These are phyloP conservation scores for Phrynocephalus vlangalii DNA, from an alignment of 2,797 vertebrate genomes.

Conservation along the genomic window DNA sequence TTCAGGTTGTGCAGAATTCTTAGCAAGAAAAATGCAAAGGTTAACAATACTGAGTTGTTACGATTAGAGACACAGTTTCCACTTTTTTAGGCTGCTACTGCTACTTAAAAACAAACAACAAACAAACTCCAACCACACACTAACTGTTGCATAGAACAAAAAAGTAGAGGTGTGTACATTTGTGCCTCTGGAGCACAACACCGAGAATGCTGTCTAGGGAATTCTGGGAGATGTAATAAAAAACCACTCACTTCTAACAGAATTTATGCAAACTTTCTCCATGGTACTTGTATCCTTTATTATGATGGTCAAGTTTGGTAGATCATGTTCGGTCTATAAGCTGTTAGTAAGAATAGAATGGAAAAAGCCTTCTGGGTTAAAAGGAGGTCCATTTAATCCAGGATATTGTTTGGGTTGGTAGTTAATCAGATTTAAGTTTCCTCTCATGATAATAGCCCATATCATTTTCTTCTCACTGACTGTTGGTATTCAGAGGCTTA, in stretches of 20 bases:
- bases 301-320: neutral
- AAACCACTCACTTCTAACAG: neutral
- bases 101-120: no score
- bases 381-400: neutral
- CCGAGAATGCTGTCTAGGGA: no score
- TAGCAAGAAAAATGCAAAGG: neutral
- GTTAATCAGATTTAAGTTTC: neutral
- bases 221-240: no score
- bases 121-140: neutral
- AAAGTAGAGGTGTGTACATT: neutral
- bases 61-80: neutral
- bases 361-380: neutral
- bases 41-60: neutral
- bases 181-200: neutral
- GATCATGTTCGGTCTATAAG: neutral
- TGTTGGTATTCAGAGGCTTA: constrained; percentile 2
- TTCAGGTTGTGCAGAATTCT: neutral
- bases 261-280: neutral
- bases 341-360: no score
- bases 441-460: neutral
- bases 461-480: neutral
- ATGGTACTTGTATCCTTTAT: neutral
- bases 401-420: neutral
- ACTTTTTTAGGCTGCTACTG: no score
- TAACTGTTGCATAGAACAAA: neutral